These are phyloP conservation scores for Epicauta chinensis DNA, from an alignment of 1,140 invertebrate genomes.

Conservation along the genomic window DNA sequence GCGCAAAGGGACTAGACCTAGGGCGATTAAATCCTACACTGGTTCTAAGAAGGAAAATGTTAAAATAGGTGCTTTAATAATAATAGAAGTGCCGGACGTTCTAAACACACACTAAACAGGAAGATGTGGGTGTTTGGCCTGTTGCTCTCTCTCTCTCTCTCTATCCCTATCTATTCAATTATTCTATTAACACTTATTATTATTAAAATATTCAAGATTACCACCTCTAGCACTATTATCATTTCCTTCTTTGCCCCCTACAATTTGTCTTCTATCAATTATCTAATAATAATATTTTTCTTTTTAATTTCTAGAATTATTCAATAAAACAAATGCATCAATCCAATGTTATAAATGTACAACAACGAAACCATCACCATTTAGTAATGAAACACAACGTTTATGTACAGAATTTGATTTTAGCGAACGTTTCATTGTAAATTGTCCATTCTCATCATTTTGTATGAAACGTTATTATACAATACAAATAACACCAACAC, in stretches of 20 bases:
- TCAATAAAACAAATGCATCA: slow-evolving; percentile 11
- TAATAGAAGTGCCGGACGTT: background rate
- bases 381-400: no score
- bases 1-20: no score
- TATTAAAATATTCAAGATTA: no score
- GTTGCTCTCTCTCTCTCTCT: no score
- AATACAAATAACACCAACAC: slow-evolving; percentile 45
- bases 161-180: no score
- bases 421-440: slow-evolving; percentile 56
- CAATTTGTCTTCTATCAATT: no score
- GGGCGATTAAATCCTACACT: no score
- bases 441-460: slow-evolving; percentile 73
- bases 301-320: slow-evolving; percentile 31
- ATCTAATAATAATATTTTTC: background rate
- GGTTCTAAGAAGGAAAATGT: no score
- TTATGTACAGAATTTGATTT: slow-evolving; percentile 67
- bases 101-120: background rate
- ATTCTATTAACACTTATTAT: no score
- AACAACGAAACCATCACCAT: slow-evolving; percentile 52
- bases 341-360: slow-evolving; percentile 62
- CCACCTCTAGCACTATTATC: no score
- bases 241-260: no score
- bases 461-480: slow-evolving; percentile 54
- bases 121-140: background rate
- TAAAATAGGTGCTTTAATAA: no score